Base-by-base conservation (phyloP, 2,888 invertebrate genomes). In the Theretra japonica region DNA sequence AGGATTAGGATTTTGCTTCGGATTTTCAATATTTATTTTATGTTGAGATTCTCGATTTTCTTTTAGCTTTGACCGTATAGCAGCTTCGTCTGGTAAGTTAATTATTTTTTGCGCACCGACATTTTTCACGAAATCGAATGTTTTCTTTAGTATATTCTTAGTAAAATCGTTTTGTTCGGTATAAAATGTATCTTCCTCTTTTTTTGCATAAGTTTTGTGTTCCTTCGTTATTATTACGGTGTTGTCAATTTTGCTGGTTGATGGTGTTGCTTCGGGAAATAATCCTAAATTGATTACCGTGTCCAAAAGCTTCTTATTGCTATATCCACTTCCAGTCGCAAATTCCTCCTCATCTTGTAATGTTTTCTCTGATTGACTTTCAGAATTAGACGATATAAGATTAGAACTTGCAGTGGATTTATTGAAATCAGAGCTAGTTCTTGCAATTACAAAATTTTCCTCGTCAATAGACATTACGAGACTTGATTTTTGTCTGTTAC, bases 341-440 rank as follows among this genome's bases (percentile, higher is more conserved):
- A 62, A 60, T 19, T 19, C 62, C 17, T 62, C 30, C 48, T 62
- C 30, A 23, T n/a, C 53, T 21, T 21, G 60, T 7, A 56, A n/a
- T 5, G 15, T 25, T 5, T 71, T 41, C 8, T 72, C 33, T 58
- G 70, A 19, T 53, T 48, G 6, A 33, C 0, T 50, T 60, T 73
- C 21, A 74, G 65, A 48, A 73, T 80, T 77, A 3, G 73, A 81
- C 25, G 83, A 75, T 4, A 82, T 86, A 48, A 73, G 73, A 41
- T 78, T 77, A 4, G 86, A 86, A 58, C 73, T 69, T 3, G 73
- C 53, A 50, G 75, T 78, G 4, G 79, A 73, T 73, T 82, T 80
- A 70, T 83, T 78, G 11, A 85, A 82, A 72, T 84, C 83, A 2
- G 86, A 88, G 74, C 83, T 87, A 19, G 83, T 83, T 73, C 75